These are phyloP conservation scores for Hippocampus comes DNA, from an alignment of 2,113 vertebrate species.

Conservation along the genomic window DNA sequence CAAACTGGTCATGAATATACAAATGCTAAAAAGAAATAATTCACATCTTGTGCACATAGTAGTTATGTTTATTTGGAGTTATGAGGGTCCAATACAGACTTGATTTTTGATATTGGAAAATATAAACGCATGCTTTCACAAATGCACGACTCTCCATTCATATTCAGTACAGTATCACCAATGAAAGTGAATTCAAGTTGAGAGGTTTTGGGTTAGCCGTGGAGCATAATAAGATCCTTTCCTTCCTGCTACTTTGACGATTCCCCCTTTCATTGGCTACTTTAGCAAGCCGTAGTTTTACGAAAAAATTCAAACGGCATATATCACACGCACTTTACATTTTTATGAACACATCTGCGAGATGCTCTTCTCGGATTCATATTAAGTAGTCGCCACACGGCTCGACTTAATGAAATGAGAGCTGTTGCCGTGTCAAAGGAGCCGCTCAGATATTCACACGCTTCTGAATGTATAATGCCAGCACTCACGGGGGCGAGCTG, in stretches of 20 bases:
- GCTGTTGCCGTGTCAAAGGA: constrained; percentile 61
- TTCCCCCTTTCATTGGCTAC: background rate
- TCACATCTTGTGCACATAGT: background rate
- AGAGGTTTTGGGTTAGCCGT: too few species aligned
- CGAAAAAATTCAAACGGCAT: background rate
- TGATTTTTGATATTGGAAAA: too few species aligned
- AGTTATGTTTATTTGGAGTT: background rate
- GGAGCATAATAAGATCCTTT: background rate
- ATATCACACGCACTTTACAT: constrained; percentile 21
- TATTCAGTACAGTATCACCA: too few species aligned
- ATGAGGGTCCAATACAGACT: too few species aligned
- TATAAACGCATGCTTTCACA: too few species aligned
- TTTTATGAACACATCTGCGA: constrained; percentile 39
- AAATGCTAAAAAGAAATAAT: background rate
- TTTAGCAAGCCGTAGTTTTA: background rate
- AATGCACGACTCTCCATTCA: too few species aligned
- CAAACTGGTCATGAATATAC: background rate
- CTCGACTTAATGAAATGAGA: constrained; percentile 57
- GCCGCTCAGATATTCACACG: constrained; percentile 48
- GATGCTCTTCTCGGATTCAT: constrained; percentile 41
- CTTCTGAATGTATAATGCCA: constrained; percentile 67
- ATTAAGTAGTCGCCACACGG: constrained; percentile 55
- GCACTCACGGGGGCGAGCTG: constrained; percentile 55
- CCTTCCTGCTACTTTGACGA: background rate
- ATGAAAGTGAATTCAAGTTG: too few species aligned